Base-by-base conservation (phyloP, 2,888 invertebrate genomes). In the Epinotia ramella region DNA sequence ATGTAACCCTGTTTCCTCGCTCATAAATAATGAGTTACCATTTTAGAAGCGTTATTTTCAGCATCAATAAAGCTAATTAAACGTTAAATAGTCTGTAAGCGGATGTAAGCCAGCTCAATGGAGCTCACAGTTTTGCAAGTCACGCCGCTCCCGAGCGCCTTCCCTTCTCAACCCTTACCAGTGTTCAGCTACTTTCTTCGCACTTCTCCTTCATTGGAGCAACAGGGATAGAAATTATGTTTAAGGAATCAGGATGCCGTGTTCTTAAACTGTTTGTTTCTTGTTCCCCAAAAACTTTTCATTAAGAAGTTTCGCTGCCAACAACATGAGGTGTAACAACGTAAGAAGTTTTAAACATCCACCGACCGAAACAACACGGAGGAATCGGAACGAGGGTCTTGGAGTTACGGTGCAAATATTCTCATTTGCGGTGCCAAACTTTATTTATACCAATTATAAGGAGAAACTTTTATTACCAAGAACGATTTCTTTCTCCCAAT, bases 321-420 rank as follows among this genome's bases (percentile, higher is more conserved):
- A 63, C 64, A 74, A 74, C 76, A 72, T 67, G 72, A 76, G 76
- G 76, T 72, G 76, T 76, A 67, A 72, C 76, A 72, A 71, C 64
- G 69, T 59, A 70, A 75, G 69, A 75, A 76, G 76, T 76, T 76
- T 76, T 72, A 67, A 76, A 67, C 65, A 75, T 62, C 72, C 62
- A 66, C 70, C 74, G 28, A 76, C 71, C 57, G 56, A 72, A 76
- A 76, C 76, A 72, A 66, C 56, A n/a, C 16, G 56, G 74, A 18
- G 44, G 53, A 73, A 44, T 49, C 28, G 46, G 40, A 46, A 28
- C 44, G 62, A 68, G 46, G 71, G 60, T 13, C n/a, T 9, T 28
- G 53, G 71, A 71, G 57, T 76, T 76, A 72, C 76, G 46, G 66
- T 62, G 76, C 57, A 72, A 76, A 76, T 76, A 72, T 72, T 67